These are phyloP conservation scores for Terebella lapidaria DNA, from an alignment of 2,888 invertebrate genomes.

Conservation along the genomic window DNA sequence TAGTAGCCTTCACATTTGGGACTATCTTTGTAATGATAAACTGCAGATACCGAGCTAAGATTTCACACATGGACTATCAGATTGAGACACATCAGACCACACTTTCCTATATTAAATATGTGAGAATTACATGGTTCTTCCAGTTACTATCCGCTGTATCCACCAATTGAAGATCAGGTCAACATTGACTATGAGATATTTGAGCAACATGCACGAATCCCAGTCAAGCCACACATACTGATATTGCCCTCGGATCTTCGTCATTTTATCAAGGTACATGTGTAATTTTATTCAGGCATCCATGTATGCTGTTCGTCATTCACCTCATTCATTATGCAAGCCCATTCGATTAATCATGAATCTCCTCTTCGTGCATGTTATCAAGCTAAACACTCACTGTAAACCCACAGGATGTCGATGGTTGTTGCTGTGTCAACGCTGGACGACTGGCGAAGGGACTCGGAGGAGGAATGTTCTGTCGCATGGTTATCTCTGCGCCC, in stretches of 20 bases:
- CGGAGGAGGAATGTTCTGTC: constrained; percentile 71
- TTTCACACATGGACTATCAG: too few relatives aligned
- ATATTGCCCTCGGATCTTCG: constrained; percentile 79
- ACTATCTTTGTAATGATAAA: background rate
- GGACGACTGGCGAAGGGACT: constrained; percentile 72
- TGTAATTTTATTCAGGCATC: too few relatives aligned
- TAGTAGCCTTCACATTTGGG: too few relatives aligned
- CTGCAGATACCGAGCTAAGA: too few relatives aligned
- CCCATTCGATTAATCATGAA: background rate
- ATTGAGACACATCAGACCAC: too few relatives aligned
- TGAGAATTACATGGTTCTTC: constrained; percentile 18
- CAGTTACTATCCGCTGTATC: constrained; percentile 76
- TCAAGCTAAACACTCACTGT: constrained; percentile 2
- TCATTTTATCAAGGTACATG: constrained; percentile 75
- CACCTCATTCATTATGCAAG: background rate
- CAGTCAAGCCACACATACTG: constrained; percentile 73
- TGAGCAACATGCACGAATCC: constrained; percentile 67
- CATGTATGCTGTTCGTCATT: too few relatives aligned
- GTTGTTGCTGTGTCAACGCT: constrained; percentile 79
- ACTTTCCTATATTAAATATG: background rate
- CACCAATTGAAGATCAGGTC: constrained; percentile 64
- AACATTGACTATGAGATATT: constrained; percentile 69
- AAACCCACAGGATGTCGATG: constrained; percentile 67
- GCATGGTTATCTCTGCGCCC: constrained; percentile 6
- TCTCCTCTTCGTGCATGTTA: background rate